Percentiles rank a stretch among this genome's conserved stretches.
These are phyloP conservation scores for Heliconius hewitsoni DNA, from an alignment of 1,140 invertebrate species.

Conservation along the genomic window DNA sequence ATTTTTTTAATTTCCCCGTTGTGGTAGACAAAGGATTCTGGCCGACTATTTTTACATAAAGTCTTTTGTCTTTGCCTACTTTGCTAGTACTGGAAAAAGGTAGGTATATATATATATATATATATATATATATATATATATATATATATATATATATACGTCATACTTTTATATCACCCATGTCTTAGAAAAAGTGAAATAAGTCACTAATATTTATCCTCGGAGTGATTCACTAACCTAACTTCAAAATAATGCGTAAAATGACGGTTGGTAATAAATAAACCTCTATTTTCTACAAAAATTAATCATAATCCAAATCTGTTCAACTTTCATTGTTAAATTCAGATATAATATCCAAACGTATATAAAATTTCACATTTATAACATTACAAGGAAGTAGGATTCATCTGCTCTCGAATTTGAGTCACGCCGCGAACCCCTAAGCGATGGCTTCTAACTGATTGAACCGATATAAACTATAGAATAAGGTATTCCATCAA, in stretches of 20 bases:
- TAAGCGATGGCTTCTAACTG: conserved; percentile 15
- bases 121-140: no score
- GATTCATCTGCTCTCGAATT: conserved; percentile 13
- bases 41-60: no score
- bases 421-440: conserved; percentile 15
- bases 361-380: background rate
- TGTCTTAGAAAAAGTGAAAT: background rate
- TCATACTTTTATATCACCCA: no score
- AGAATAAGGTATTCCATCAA: conserved; percentile 22
- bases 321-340: background rate
- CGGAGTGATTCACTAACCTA: background rate
- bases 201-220: background rate
- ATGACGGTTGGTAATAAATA: background rate
- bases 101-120: no score
- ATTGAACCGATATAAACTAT: conserved; percentile 17
- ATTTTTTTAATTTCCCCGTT: no score
- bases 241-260: background rate
- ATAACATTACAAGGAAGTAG: background rate
- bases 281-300: background rate
- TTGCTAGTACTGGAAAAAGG: no score
- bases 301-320: background rate
- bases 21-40: no score
- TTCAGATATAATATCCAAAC: background rate
- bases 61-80: no score
- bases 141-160: no score